phyloP scores from a whole-genome alignment of 2,113 vertebrate genomes.

The Petaurus breviceps region DNA sequence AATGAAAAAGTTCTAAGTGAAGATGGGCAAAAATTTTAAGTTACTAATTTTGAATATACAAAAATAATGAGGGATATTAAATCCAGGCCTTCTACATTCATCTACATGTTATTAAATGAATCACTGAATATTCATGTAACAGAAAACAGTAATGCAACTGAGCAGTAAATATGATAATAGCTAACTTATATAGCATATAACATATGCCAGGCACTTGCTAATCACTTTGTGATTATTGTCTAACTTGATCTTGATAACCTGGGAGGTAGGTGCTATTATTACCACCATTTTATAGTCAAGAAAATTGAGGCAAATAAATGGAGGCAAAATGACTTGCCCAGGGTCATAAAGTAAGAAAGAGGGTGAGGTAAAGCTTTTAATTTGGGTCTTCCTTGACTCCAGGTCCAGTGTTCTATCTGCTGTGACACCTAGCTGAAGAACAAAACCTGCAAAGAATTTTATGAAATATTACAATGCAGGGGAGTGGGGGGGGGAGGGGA shows the following conservation, averaged over 20 bases:
- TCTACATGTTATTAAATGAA: neutral
- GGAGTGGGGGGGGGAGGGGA: too few species aligned
- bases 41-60: neutral
- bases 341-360: neutral
- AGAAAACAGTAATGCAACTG: neutral
- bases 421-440: neutral
- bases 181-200: too few species aligned
- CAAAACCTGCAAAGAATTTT: neutral
- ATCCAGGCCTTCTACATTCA: neutral
- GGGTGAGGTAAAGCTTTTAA: neutral
- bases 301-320: neutral
- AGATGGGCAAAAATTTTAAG: neutral
- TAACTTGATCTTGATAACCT: neutral
- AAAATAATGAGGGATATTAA: neutral
- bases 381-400: neutral
- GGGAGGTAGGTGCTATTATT: neutral
- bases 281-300: neutral
- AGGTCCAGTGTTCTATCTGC: too few species aligned
- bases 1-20: neutral
- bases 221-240: too few species aligned
- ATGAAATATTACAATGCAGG: too few species aligned
- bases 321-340: neutral
- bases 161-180: neutral
- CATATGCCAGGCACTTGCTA: too few species aligned
- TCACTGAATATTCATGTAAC: neutral